phyloP scores from a whole-genome alignment of 2,797 vertebrate genomes.

The Phataginus tetradactyla region DNA sequence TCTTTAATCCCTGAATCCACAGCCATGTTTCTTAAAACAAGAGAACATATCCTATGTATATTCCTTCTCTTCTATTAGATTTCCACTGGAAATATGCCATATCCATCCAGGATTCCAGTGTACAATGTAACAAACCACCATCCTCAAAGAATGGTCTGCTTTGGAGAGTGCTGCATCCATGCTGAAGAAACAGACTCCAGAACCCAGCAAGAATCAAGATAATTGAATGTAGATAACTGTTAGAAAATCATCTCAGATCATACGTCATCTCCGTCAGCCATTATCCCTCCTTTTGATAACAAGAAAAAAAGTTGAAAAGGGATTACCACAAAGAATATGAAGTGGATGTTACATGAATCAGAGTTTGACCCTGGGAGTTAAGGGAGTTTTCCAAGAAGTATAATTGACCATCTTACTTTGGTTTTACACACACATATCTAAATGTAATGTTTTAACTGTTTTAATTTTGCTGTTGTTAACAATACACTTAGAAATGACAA shows the following conservation, averaged over 20 bases:
- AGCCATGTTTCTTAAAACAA: neutral
- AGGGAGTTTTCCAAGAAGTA: neutral
- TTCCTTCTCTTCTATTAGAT: neutral
- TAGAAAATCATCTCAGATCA: neutral
- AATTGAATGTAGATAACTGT: neutral
- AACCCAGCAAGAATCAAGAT: neutral
- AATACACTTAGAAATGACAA: neutral
- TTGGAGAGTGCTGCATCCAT: neutral
- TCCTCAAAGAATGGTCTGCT: neutral
- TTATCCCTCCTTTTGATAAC: neutral
- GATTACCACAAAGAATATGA: neutral
- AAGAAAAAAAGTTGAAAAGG: neutral
- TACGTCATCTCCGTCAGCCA: neutral
- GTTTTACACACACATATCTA: neutral
- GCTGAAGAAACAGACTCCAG: neutral
- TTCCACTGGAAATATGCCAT: neutral
- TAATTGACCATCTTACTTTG: neutral
- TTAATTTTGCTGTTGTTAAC: neutral
- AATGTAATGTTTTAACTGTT: neutral
- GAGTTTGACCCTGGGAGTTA: neutral
- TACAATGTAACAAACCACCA: neutral
- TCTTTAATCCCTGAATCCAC: too few relatives aligned
- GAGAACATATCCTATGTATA: neutral
- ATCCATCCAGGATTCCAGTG: neutral
- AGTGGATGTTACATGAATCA: neutral